These are phyloP conservation scores for Leptopilina syphax DNA, from an alignment of 2,888 invertebrate genomes.

Conservation along the genomic window DNA sequence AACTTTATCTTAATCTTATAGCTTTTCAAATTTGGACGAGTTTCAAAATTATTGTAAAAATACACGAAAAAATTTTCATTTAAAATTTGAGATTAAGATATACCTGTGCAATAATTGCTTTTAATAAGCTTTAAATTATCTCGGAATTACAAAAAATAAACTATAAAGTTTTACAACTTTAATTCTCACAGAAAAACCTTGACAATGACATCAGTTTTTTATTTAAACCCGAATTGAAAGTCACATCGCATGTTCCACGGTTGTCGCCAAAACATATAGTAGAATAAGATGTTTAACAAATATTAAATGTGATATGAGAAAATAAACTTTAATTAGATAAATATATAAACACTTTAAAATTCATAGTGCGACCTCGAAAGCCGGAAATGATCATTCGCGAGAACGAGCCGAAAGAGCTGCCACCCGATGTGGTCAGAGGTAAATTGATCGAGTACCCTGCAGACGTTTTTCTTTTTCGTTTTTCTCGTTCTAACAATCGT, in stretches of 20 bases:
- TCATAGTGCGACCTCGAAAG: conserved; percentile 83
- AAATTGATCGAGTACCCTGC: conserved; percentile 64
- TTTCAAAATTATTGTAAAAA: not conserved
- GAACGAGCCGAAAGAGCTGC: conserved; percentile 92
- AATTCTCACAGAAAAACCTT: not conserved
- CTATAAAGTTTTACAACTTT: not conserved
- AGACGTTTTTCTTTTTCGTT: conserved; percentile 49
- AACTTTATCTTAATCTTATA: not conserved
- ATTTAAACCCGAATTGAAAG: conserved; percentile 12
- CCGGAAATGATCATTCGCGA: conserved; percentile 94
- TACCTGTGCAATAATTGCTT: too few species aligned
- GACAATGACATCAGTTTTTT: conserved; percentile 10
- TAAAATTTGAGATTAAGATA: too few species aligned
- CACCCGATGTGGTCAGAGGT: conserved; percentile 96
- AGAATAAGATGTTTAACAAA: not conserved
- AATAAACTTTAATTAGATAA: not conserved
- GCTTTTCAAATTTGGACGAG: not conserved
- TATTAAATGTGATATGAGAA: not conserved
- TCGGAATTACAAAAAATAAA: not conserved
- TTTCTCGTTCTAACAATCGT: conserved; percentile 19
- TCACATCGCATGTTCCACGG: not conserved
- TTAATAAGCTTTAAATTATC: too few species aligned
- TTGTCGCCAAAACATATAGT: not conserved
- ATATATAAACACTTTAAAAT: conserved; percentile 50
- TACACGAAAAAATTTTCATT: too few species aligned